A percentile compares a stretch with the other conserved stretches of the same genome.
Conservation (phyloP, 2,113 vertebrate genomes). For the Rafetus swinhoei region DNA sequence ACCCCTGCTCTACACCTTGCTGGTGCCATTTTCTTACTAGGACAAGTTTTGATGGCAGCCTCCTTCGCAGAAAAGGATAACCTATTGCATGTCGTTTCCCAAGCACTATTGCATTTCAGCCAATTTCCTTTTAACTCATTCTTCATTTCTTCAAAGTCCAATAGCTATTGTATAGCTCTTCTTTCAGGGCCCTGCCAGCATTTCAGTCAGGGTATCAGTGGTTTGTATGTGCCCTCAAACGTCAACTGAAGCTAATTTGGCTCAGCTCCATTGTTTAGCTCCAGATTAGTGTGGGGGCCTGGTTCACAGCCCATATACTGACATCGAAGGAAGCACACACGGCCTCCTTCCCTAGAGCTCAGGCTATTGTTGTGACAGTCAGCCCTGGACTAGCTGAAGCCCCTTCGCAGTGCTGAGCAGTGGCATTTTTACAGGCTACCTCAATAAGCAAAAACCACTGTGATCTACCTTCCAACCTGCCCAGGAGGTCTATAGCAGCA, state of each 20-base stretch:
- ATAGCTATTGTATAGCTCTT: not conserved
- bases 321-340: not conserved
- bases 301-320: not conserved
- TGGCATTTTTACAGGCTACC: not conserved
- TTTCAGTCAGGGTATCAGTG: constrained; percentile 2
- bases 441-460: not conserved
- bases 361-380: not conserved
- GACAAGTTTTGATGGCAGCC: not conserved
- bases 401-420: not conserved
- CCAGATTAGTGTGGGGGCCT: not conserved
- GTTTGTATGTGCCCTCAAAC: not conserved
- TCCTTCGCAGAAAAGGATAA: not conserved
- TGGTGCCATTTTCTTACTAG: not conserved
- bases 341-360: not conserved
- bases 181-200: not conserved
- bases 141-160: constrained; percentile 9
- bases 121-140: not conserved
- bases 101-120: not conserved
- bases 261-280: not conserved
- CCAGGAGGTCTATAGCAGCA: not conserved
- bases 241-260: not conserved
- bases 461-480: not conserved
- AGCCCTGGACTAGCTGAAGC: fast-evolving
- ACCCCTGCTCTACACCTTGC: not conserved
- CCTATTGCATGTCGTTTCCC: not conserved